Evolutionary conservation across 2,888 invertebrate genomes (phyloP).

Genomic region (Drosophila diplacantha): DNA sequence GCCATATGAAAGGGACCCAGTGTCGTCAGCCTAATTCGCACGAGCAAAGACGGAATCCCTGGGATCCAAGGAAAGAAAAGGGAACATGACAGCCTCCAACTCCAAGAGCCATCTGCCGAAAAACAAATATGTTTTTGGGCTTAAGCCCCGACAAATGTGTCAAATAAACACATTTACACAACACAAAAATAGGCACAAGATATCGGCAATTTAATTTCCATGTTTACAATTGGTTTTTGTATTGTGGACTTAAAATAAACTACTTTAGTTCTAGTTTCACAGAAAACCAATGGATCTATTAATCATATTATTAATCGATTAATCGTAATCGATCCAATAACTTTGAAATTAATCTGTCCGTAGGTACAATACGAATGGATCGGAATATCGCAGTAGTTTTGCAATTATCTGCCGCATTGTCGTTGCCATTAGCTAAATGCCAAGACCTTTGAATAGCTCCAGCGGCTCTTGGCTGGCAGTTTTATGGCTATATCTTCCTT

Average conservation of each 20-base stretch:
- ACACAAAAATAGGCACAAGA: no score
- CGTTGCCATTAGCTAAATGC: conserved; percentile 29
- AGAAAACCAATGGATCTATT: background rate
- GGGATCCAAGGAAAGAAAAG: background rate
- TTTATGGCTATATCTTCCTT: conserved; percentile 33
- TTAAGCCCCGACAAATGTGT: background rate
- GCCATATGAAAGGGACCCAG: conserved; percentile 15
- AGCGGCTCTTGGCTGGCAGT: conserved; percentile 4
- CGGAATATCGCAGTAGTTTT: conserved; percentile 3
- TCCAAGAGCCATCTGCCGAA: background rate
- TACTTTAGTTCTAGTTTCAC: background rate
- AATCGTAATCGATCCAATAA: background rate
- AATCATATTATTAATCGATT: background rate
- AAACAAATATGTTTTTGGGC: background rate
- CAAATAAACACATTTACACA: no score
- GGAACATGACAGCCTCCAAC: background rate
- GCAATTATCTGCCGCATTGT: conserved; percentile 16
- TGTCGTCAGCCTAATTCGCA: conserved; percentile 1
- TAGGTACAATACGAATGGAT: background rate
- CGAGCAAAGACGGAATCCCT: conserved; percentile 2
- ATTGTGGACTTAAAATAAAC: background rate
- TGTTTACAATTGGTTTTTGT: background rate
- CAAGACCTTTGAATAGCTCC: conserved; percentile 24
- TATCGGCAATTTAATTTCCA: background rate
- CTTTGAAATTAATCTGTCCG: no score